phyloP scores from a whole-genome alignment of 2,797 vertebrate genomes.

The Mormyrops boulengeri region DNA sequence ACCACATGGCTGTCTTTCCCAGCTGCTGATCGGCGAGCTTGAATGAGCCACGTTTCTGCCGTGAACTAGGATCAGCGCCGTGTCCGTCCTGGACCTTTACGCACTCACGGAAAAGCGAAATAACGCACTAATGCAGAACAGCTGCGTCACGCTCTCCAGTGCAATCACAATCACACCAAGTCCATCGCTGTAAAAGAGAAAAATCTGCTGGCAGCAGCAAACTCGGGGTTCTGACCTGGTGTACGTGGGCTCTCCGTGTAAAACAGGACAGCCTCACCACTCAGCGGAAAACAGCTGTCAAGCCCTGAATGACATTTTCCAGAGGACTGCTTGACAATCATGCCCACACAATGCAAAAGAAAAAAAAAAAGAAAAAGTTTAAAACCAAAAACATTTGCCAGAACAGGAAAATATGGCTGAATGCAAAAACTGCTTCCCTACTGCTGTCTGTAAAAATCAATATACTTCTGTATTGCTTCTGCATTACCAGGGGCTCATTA shows the following conservation, averaged over 20 bases:
- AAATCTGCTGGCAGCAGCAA: neutral
- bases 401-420: neutral
- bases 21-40: neutral
- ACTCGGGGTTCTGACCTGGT: neutral
- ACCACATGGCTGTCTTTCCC: neutral
- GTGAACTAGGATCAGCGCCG: constrained; percentile 29
- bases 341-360: constrained; percentile 1
- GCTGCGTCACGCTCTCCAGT: constrained; percentile 19
- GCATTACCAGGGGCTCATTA: neutral
- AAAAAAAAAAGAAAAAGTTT: no score
- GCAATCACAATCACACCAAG: constrained; percentile 17
- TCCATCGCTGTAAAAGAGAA: neutral
- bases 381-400: neutral
- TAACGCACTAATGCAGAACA: constrained; percentile 17
- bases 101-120: constrained; percentile 33
- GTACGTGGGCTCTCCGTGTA: neutral
- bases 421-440: neutral
- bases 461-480: neutral
- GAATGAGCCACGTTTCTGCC: constrained; percentile 38
- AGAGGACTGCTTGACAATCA: constrained; percentile 7
- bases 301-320: constrained; percentile 15
- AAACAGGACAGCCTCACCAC: neutral
- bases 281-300: constrained; percentile 23
- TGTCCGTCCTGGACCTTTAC: constrained; percentile 28
- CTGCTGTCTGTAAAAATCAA: neutral